These are phyloP conservation scores for Muraenolepis orangiensis DNA, from an alignment of 2,797 vertebrate genomes.

Conservation along the genomic window DNA sequence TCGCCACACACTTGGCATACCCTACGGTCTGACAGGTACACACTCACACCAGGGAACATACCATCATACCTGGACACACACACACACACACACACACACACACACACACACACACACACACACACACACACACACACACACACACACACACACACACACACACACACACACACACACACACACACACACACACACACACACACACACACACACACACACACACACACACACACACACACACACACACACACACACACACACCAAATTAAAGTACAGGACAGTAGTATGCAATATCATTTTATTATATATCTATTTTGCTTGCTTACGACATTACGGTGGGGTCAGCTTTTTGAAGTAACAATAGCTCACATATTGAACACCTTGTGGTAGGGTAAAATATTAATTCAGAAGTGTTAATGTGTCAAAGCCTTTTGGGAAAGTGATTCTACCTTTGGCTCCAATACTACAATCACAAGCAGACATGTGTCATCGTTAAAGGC, in stretches of 20 bases:
- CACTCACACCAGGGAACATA: conserved; percentile 79
- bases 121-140: too few species aligned
- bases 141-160: too few species aligned
- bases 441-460: not conserved
- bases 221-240: too few species aligned
- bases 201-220: too few species aligned
- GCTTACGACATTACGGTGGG: too few species aligned
- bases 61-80: conserved; percentile 74
- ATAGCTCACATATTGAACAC: not conserved
- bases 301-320: too few species aligned
- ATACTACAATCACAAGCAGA: not conserved
- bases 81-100: not conserved
- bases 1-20: conserved; percentile 92
- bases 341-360: not conserved
- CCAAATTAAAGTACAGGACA: too few species aligned
- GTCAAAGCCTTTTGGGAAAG: not conserved
- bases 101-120: not conserved
- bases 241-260: too few species aligned
- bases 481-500: not conserved
- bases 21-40: conserved; percentile 89
- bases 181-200: too few species aligned
- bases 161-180: too few species aligned
- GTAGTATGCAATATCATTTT: too few species aligned
- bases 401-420: not conserved
- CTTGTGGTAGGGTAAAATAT: not conserved